phyloP scores from a whole-genome alignment of 1,140 invertebrate species.

The Drosophila arawakana region DNA sequence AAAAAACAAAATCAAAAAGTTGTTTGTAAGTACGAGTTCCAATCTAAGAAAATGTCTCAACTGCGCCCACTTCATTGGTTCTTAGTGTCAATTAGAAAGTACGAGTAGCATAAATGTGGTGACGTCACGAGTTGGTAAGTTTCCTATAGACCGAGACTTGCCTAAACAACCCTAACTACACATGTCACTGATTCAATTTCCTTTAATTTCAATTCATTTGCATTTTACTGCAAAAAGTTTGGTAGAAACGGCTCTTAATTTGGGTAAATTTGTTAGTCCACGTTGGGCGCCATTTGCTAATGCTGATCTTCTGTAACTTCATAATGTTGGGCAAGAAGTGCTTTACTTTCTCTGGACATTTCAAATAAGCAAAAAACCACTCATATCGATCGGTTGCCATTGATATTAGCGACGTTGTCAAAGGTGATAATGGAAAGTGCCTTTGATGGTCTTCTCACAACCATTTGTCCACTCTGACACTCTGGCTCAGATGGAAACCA shows the following conservation, averaged over 20 bases:
- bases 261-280: not conserved
- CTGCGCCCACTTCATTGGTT: slow-evolving; percentile 40
- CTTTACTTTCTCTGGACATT: slow-evolving; percentile 13
- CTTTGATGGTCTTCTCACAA: slow-evolving; percentile 48
- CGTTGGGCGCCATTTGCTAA: not conserved
- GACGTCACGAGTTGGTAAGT: not conserved
- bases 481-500: slow-evolving; percentile 15
- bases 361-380: not conserved
- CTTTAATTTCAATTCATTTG: too few species aligned
- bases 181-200: not conserved
- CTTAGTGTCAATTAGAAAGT: slow-evolving; percentile 49
- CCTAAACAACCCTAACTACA: slow-evolving; percentile 1
- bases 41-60: slow-evolving; percentile 21
- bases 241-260: not conserved
- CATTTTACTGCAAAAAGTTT: not conserved
- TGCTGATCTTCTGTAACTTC: slow-evolving; percentile 3
- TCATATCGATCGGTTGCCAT: slow-evolving; percentile 22
- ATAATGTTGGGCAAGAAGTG: not conserved
- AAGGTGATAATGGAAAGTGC: slow-evolving; percentile 52
- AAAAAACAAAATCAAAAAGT: not conserved
- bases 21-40: slow-evolving; percentile 7
- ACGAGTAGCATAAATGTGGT: slow-evolving; percentile 24
- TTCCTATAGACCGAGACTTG: not conserved
- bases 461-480: slow-evolving; percentile 44
- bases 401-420: slow-evolving; percentile 44